Evolutionary conservation across 2,797 vertebrate genomes (phyloP), one percentile per base, ranked within the genome.

Genomic region (Simalia tracyae): DNA sequence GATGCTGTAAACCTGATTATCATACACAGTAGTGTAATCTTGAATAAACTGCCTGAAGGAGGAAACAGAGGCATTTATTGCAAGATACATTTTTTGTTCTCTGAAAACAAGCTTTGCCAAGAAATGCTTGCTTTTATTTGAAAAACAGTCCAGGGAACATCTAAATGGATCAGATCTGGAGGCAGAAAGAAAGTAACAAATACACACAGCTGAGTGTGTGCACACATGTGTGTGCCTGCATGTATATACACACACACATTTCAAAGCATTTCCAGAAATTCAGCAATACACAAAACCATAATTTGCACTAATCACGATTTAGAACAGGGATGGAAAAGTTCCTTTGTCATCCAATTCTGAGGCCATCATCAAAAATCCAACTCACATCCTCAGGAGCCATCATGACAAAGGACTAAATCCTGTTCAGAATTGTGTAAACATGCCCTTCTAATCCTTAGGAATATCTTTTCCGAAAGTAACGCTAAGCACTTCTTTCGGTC

Each of bases 11-110:
- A 99, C 97, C 92, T 99, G 99, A 88, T 98, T 96, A 96, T 98
- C 97, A 63, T 99, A 99, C 59, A 98, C 94, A 1, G 98, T 97
- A 22, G 96, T 97, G n/a, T 98, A 98, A 96, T 99, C 98, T 95
- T 98, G 98, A 96, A 98, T 98, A 95, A 99, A 99, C 6, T 97
- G 97, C 97, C 99, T 99, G 93, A 89, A 96, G 96, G 91, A 59
- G 88, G 60, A 95, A 92, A 96, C 64, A 92, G 86, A 46, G 64
- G 86, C 91, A 94, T 57, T 95, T 61, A 95, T 61, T 46, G 81
- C 86, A 94, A 94, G 92, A 93, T 93, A 84, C 94, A 95, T 57
- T 94, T 92, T 0, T 86, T 86, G 60, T 68, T 94, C 92, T 93
- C 17, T 93, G 87, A 95, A 91, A 94, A 68, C 36, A 94, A 89